Evolutionary conservation across 35 echinoderm and acorn worm genomes (phyloP).

Genomic region (Lytechinus pictus): DNA sequence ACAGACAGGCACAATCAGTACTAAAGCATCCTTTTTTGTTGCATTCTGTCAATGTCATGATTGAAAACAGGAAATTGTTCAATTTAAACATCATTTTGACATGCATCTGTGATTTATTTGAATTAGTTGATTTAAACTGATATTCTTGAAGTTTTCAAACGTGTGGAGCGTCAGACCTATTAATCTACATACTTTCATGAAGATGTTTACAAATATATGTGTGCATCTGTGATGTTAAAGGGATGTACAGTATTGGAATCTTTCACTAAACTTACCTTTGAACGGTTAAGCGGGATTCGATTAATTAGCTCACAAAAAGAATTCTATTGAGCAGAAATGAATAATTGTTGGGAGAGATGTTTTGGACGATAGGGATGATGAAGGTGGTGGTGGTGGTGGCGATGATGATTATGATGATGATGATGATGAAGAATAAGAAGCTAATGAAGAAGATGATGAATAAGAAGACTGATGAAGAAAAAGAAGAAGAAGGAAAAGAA

Average conservation of each 20-base stretch:
- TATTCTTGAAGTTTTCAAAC: background rate
- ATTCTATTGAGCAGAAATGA: too few species aligned
- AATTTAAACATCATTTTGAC: background rate
- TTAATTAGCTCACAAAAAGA: too few species aligned
- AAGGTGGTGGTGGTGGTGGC: too few species aligned
- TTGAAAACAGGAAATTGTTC: background rate
- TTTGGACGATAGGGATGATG: too few species aligned
- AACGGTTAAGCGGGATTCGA: too few species aligned
- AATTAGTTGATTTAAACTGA: background rate
- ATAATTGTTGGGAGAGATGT: too few species aligned
- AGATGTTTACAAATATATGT: background rate
- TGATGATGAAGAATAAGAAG: too few species aligned
- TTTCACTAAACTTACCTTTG: too few species aligned
- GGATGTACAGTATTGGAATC: background rate
- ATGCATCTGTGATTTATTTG: background rate
- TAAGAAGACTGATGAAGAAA: too few species aligned
- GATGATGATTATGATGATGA: too few species aligned
- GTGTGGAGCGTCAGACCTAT: background rate
- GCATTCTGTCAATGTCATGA: background rate
- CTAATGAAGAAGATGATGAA: too few species aligned
- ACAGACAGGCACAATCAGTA: background rate
- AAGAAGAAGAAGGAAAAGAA: too few species aligned
- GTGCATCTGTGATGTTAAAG: background rate
- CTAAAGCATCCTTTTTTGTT: background rate
- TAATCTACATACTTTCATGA: background rate